Percentiles rank a stretch among this genome's conserved stretches.
Conservation (phyloP, 1,140 invertebrate species). For the Panagrolaimus sp. region DNA sequence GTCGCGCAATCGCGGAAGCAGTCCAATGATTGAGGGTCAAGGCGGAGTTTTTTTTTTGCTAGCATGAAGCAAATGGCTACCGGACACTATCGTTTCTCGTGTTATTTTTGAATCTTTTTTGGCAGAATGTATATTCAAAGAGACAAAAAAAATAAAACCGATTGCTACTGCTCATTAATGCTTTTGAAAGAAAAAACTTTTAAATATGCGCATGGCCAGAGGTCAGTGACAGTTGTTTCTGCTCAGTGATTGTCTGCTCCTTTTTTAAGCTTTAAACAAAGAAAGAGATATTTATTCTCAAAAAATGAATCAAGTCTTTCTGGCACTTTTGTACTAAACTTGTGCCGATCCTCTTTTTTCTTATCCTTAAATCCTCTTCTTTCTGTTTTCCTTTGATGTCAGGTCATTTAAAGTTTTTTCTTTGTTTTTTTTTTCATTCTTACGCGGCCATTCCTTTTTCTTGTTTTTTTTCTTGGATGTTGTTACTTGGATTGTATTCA, state of each 20-base stretch:
- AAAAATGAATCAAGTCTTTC: background rate
- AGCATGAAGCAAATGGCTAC: background rate
- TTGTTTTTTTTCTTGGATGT: too few relatives aligned
- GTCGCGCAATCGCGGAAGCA: slow-evolving; percentile 5
- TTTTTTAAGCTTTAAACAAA: too few relatives aligned
- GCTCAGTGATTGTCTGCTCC: background rate
- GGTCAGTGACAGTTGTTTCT: slow-evolving; percentile 3
- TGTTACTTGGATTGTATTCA: too few relatives aligned
- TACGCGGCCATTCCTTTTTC: too few relatives aligned
- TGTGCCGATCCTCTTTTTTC: background rate
- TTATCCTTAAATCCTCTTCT: background rate
- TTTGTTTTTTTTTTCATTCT: too few relatives aligned
- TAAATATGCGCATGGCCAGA: slow-evolving; percentile 12
- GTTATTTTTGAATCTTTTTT: background rate
- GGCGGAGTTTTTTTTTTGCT: background rate
- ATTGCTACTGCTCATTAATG: background rate
- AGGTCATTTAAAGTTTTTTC: too few relatives aligned
- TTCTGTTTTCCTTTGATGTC: too few relatives aligned
- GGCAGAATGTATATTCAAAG: background rate
- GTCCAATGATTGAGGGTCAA: slow-evolving; percentile 10
- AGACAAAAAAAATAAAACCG: background rate
- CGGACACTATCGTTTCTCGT: background rate
- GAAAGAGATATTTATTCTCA: too few relatives aligned
- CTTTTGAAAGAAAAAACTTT: background rate
- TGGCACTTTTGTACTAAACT: slow-evolving; percentile 3